Conservation (phyloP, 2,888 invertebrate genomes). For the Agrilus mali region DNA sequence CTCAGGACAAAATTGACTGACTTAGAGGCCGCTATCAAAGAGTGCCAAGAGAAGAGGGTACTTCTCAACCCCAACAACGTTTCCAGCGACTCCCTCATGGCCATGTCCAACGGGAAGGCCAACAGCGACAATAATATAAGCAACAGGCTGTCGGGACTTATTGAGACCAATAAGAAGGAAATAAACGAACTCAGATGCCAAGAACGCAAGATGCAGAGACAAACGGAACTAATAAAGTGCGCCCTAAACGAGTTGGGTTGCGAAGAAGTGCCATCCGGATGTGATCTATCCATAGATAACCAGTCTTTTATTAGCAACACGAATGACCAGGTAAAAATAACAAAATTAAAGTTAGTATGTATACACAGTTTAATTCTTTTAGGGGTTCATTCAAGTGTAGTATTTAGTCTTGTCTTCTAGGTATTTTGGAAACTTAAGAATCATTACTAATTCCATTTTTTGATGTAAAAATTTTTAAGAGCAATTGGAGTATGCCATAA, state of each 20-base stretch:
- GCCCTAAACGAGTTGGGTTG: slow-evolving; percentile 80
- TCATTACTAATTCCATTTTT: too few relatives aligned
- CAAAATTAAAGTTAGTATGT: not conserved
- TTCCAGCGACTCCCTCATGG: slow-evolving; percentile 8
- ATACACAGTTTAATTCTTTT: too few relatives aligned
- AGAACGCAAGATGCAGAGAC: slow-evolving; percentile 69
- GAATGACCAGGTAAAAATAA: slow-evolving; percentile 47
- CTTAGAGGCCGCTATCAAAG: slow-evolving; percentile 65
- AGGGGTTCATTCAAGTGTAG: too few relatives aligned
- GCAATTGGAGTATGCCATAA: too few relatives aligned
- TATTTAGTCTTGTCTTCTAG: too few relatives aligned
- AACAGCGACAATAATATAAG: slow-evolving; percentile 22
- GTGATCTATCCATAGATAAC: slow-evolving; percentile 52
- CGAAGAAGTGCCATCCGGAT: slow-evolving; percentile 77
- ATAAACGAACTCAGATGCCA: slow-evolving; percentile 68
- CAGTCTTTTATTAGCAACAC: slow-evolving; percentile 51
- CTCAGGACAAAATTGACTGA: slow-evolving; percentile 67
- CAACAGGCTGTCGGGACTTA: slow-evolving; percentile 19
- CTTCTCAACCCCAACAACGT: slow-evolving; percentile 18
- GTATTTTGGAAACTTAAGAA: too few relatives aligned
- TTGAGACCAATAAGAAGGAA: slow-evolving; percentile 44
- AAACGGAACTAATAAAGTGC: slow-evolving; percentile 71
- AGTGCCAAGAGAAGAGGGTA: slow-evolving; percentile 55
- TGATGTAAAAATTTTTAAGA: too few relatives aligned
- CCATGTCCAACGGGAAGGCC: slow-evolving; percentile 28